A percentile compares a stretch with the other conserved stretches of the same genome.
Evolutionary conservation across 1,140 invertebrate genomes (phyloP).

Genomic region (Drosophila neocordata): DNA sequence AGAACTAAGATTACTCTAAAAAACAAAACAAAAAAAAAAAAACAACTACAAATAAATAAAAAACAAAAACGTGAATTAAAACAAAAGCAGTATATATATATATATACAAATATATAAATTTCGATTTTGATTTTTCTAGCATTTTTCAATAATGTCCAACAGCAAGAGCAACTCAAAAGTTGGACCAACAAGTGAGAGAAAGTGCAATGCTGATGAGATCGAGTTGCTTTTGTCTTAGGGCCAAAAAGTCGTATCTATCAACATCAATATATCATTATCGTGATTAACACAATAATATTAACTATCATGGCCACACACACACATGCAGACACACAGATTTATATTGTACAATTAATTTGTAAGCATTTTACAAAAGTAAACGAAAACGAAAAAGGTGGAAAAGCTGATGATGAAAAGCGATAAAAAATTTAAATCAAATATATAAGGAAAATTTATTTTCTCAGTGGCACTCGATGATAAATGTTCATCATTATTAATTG

Average conservation of each 20-base stretch:
- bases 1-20: constrained; percentile 53
- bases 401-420: neutral
- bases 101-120: constrained; percentile 23
- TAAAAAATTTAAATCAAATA: constrained; percentile 68
- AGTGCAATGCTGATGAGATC: constrained; percentile 1
- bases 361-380: constrained; percentile 61
- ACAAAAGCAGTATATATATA: constrained; percentile 18
- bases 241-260: constrained; percentile 6
- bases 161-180: constrained; percentile 26
- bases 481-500: constrained; percentile 44
- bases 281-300: constrained; percentile 9
- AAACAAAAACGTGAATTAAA: constrained; percentile 46
- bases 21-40: constrained; percentile 64
- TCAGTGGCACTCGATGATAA: constrained; percentile 27
- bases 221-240: constrained; percentile 22
- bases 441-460: constrained; percentile 72
- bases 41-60: constrained; percentile 67
- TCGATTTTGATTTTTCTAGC: constrained; percentile 42
- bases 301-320: constrained; percentile 47
- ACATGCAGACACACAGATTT: constrained; percentile 27
- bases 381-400: neutral
- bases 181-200: constrained; percentile 33
- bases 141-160: constrained; percentile 42
- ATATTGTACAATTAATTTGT: constrained; percentile 77
- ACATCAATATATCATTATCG: constrained; percentile 14